phyloP scores from a whole-genome alignment of 2,113 vertebrate species.

The Falcunculus frontatus region DNA sequence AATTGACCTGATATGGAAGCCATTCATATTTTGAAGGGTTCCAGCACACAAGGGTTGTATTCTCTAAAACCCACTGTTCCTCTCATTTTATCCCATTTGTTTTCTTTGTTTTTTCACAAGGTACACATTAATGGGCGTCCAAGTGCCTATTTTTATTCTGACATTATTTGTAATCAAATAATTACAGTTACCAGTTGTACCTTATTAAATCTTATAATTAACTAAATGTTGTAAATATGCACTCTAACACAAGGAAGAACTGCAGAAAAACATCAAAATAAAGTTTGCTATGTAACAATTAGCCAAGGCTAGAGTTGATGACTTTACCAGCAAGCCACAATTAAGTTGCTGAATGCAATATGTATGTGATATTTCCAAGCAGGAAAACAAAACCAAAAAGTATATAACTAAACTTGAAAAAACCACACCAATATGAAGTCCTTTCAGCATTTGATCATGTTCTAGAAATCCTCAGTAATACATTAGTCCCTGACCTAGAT shows the following conservation, averaged over 20 bases:
- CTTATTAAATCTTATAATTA: not conserved
- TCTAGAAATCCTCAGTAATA: not conserved
- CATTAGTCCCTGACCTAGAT: not conserved
- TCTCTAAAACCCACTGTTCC: not conserved
- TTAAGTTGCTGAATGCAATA: rapidly evolving
- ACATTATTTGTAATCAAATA: not conserved
- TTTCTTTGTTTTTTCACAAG: not conserved
- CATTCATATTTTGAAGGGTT: not conserved
- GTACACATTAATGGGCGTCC: not conserved
- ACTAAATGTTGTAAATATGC: not conserved
- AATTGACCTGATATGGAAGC: not conserved
- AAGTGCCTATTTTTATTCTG: not conserved
- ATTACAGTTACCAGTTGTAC: not conserved
- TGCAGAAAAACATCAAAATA: not conserved
- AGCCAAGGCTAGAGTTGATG: not conserved
- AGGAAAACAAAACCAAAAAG: not conserved
- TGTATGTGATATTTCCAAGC: not conserved
- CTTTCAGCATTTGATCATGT: not conserved
- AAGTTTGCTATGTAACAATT: not conserved
- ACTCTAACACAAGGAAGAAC: not conserved
- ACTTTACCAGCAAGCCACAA: not conserved
- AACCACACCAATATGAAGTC: not conserved
- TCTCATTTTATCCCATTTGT: not conserved
- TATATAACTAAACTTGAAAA: not conserved
- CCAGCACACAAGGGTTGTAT: not conserved